Evolutionary conservation across 2,113 vertebrate species (phyloP).

Genomic region (Nestor notabilis): DNA sequence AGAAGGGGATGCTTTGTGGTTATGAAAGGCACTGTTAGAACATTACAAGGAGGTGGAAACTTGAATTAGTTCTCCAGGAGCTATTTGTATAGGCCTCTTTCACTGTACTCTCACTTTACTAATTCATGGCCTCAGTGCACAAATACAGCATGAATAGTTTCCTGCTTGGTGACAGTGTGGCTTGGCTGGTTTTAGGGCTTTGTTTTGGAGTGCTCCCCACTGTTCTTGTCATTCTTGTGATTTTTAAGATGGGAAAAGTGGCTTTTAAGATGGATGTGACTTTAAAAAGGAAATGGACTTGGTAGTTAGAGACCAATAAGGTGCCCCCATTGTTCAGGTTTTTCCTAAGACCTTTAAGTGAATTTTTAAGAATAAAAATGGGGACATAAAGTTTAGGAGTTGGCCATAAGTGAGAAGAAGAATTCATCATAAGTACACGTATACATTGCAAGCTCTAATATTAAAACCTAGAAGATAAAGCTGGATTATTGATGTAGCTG

Average conservation of each 20-base stretch:
- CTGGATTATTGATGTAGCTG: not conserved
- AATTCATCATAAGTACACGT: not conserved
- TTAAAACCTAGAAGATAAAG: not conserved
- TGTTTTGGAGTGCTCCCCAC: not conserved
- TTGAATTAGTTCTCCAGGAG: not conserved
- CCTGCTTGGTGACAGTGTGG: not conserved
- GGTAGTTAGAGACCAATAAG: not conserved
- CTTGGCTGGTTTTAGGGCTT: not conserved
- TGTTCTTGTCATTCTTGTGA: not conserved
- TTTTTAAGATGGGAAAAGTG: not conserved
- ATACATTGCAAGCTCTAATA: not conserved
- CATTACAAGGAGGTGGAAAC: accelerated
- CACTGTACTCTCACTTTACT: accelerated
- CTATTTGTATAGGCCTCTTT: not conserved
- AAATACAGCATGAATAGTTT: accelerated
- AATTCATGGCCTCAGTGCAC: not conserved
- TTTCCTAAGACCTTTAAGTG: not conserved
- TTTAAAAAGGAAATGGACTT: not conserved
- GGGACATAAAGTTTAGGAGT: not conserved
- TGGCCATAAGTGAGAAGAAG: not conserved
- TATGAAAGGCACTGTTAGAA: accelerated
- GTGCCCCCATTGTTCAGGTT: too few species aligned
- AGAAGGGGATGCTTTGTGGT: not conserved
- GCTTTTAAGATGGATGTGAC: not conserved
- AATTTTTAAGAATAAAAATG: accelerated